Base-by-base conservation (phyloP, 2,113 vertebrate species). In the Corvus moneduloides region DNA sequence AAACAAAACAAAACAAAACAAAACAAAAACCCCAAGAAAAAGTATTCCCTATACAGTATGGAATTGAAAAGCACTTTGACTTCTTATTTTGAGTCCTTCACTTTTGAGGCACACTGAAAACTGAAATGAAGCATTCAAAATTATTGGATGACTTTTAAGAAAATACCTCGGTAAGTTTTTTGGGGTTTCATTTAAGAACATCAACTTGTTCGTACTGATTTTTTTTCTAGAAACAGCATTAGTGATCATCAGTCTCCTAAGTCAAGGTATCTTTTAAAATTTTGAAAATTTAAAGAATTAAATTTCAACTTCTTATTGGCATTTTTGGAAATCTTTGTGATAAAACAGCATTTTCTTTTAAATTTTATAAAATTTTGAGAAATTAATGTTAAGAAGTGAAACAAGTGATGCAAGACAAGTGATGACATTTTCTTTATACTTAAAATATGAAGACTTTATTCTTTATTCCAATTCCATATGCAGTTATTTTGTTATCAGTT, bases 121-220 rank as follows among this genome's bases (percentile, higher is more conserved):
- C 4, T 75, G 37, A 85, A 56, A 11, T 30, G 18, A 80, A 73
- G 3, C 10, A 30, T 41, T 39, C 12, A 66, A 58, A 91, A 33
- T 30, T 62, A 10, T 16, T 62, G 0, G 7, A 4, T n/a, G 20
- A 2, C 10, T 41, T 67, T 52, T 15, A n/a, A 44, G 32, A 44
- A 67, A 11, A 2, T 43, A 35, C 10, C 4, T n/a, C 18, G 9
- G 8, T 46, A 37, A 23, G 4, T 16, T n/a, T 92, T 79, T 67
- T 39, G 1, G 44, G 18, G 5, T 27, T 27, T 71, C 35, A 49
- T 27, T 64, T 14, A 56, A 56, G 46, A 33, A 58, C 4, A 24
- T 2, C 2, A 67, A 56, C 4, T 49, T 35, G 4, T 23, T 81
- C 4, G 26, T 55, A 56, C 1, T 11, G 8, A 12, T 1, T 5